Percentiles rank a stretch among this genome's conserved stretches.
Evolutionary conservation across 2,797 vertebrate species (phyloP).

Genomic region (Pantherophis vulpinus): DNA sequence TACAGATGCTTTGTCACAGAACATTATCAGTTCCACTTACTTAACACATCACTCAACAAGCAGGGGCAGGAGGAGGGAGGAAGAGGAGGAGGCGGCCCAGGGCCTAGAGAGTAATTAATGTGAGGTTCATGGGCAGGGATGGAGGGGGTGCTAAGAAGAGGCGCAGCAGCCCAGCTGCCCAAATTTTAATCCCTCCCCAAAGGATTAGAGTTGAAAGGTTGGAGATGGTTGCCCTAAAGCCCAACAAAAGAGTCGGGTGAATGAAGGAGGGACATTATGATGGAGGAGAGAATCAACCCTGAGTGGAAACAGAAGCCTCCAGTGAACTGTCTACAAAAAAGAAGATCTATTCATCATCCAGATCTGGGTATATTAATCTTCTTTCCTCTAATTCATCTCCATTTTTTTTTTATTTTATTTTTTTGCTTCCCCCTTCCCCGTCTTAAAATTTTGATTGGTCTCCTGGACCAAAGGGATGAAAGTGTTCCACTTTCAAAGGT

Average conservation of each 20-base stretch:
- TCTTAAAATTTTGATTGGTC: not conserved
- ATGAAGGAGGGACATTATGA: constrained; percentile 67
- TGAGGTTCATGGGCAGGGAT: not conserved
- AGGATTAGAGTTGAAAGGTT: constrained; percentile 54
- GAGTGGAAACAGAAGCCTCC: constrained; percentile 33
- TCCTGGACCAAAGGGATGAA: not conserved
- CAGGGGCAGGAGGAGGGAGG: not conserved
- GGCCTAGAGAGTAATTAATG: not conserved
- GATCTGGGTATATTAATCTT: not conserved
- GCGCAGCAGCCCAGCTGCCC: constrained; percentile 51
- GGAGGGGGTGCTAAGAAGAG: not conserved
- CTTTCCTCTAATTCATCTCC: constrained; percentile 23
- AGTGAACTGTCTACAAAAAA: constrained; percentile 26
- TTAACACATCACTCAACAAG: not conserved
- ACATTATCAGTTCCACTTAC: constrained; percentile 37
- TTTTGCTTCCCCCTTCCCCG: no score
- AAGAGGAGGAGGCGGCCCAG: not conserved
- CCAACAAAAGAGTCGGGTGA: constrained; percentile 56
- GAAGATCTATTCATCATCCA: constrained; percentile 47
- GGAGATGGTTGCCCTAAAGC: constrained; percentile 51
- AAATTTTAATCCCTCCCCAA: constrained; percentile 54
- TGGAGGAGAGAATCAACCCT: constrained; percentile 54
- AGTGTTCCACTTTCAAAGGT: not conserved
- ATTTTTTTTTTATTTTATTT: no score
- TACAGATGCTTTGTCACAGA: constrained; percentile 30